Evolutionary conservation across 2,113 vertebrate genomes (phyloP).

Genomic region (Oncorhynchus masou): DNA sequence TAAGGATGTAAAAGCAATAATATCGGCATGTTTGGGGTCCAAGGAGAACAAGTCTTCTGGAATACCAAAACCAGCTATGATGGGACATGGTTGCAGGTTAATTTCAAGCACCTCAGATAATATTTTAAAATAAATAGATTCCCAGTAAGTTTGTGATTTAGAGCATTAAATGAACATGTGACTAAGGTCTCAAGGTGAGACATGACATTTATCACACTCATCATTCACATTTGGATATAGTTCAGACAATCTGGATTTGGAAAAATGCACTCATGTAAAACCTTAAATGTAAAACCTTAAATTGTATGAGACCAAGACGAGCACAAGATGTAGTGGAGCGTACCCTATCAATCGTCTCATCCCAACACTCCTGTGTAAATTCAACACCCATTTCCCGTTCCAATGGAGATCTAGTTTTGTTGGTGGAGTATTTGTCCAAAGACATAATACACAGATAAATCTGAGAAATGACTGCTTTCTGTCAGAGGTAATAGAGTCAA

Average conservation of each 20-base stretch:
- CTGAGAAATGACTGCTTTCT: neutral
- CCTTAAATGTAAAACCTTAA: no score
- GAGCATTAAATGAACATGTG: constrained; percentile 10
- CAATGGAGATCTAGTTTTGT: no score
- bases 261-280: no score
- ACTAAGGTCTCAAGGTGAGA: neutral
- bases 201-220: constrained; percentile 6
- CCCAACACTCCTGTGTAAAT: no score
- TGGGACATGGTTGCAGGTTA: neutral
- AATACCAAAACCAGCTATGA: constrained; percentile 1
- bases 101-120: neutral
- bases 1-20: constrained; percentile 6
- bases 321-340: no score
- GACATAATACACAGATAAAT: no score
- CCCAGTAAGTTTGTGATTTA: neutral
- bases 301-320: no score
- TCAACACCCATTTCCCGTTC: no score
- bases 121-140: neutral
- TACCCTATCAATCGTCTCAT: no score
- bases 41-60: neutral
- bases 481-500: neutral
- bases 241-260: neutral
- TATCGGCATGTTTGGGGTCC: neutral
- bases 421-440: no score
- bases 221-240: constrained; percentile 14